phyloP scores from a whole-genome alignment of 2,113 vertebrate genomes.

The Tupaia tana region DNA sequence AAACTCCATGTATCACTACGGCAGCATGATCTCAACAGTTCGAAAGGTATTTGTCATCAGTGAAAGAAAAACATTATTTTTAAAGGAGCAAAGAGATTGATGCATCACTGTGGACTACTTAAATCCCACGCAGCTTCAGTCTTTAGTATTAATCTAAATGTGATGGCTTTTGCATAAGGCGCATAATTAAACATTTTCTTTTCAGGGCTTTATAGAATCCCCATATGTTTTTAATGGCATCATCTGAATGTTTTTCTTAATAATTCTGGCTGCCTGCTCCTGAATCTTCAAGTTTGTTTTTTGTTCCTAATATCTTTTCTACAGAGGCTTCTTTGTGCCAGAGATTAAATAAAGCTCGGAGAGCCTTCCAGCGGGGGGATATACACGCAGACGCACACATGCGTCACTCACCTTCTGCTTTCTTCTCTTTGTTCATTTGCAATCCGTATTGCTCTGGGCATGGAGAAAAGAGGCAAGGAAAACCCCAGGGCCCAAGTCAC shows the following conservation, averaged over 20 bases:
- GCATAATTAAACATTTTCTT: slow-evolving; percentile 92
- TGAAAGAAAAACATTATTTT: slow-evolving; percentile 90
- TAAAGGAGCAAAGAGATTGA: slow-evolving; percentile 89
- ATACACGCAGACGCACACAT: not conserved
- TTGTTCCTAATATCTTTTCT: slow-evolving; percentile 88
- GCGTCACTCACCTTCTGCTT: not conserved
- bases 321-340: slow-evolving; percentile 88
- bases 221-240: slow-evolving; percentile 92
- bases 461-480: not conserved
- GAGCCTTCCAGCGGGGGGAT: slow-evolving; percentile 54
- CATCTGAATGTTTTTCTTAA: slow-evolving; percentile 89
- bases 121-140: slow-evolving; percentile 86
- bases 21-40: slow-evolving; percentile 87
- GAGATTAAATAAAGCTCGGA: slow-evolving; percentile 77
- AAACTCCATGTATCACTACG: slow-evolving; percentile 82
- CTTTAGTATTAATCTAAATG: slow-evolving; percentile 87
- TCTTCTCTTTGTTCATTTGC: slow-evolving; percentile 56
- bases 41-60: slow-evolving; percentile 90
- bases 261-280: slow-evolving; percentile 87
- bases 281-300: slow-evolving; percentile 88
- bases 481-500: not conserved
- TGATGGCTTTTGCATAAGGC: slow-evolving; percentile 90
- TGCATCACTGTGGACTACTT: slow-evolving; percentile 89
- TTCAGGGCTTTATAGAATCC: slow-evolving; percentile 89
- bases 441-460: not conserved